Percentiles rank a stretch among this genome's conserved stretches.
Conservation (phyloP, 2,113 vertebrate species). For the Illadopsis cleaveri region DNA sequence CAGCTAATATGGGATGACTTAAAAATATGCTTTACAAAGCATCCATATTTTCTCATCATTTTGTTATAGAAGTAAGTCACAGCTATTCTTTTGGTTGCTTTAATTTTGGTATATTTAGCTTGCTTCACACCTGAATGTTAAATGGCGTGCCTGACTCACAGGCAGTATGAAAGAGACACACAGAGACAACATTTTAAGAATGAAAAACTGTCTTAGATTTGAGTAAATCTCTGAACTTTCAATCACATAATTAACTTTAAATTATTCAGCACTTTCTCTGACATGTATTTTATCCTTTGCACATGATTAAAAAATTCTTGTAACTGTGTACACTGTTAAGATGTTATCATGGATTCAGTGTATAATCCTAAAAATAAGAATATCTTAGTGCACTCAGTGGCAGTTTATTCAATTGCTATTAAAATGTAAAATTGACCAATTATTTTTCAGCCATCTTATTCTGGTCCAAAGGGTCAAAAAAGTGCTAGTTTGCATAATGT, state of each 20-base stretch:
- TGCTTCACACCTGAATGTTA: neutral
- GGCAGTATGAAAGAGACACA: neutral
- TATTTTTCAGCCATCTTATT: neutral
- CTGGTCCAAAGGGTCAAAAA: neutral
- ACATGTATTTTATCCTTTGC: neutral
- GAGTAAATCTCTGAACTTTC: neutral
- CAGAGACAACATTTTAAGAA: neutral
- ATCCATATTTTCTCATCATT: neutral
- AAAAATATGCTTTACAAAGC: neutral
- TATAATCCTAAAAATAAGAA: neutral
- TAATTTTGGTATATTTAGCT: neutral
- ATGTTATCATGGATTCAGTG: neutral
- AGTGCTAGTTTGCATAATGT: fast-evolving
- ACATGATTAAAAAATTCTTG: neutral
- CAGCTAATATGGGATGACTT: neutral
- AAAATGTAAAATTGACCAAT: neutral
- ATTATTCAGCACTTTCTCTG: neutral
- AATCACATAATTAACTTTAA: neutral
- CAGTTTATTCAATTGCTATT: neutral
- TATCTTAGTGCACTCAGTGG: neutral
- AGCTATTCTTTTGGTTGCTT: neutral
- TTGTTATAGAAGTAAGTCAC: neutral
- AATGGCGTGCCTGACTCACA: neutral
- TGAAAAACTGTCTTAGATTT: neutral
- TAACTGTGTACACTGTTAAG: neutral